phyloP scores from a whole-genome alignment of 2,797 vertebrate species.

The Darevskia nairensis region DNA sequence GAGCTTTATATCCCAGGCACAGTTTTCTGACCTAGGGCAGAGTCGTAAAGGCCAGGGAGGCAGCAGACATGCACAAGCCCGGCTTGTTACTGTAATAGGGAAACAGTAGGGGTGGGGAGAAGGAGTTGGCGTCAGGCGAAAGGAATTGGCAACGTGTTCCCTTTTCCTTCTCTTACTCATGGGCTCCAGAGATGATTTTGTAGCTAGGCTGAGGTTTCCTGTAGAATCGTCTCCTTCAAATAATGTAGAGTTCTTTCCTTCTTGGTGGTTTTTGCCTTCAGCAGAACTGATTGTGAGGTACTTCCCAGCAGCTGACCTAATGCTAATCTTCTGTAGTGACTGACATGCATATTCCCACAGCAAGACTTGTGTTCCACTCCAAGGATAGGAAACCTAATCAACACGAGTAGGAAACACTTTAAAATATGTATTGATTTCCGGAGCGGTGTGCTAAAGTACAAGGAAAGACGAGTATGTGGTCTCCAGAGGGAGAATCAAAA shows the following conservation, averaged over 20 bases:
- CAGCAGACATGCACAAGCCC: conserved; percentile 26
- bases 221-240: background rate
- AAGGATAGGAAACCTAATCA: background rate
- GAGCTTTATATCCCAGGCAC: conserved; percentile 59
- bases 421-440: background rate
- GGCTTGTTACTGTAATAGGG: background rate
- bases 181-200: background rate
- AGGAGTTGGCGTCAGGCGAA: conserved; percentile 20
- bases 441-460: background rate
- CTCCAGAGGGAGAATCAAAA: background rate
- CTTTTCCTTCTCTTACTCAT: background rate
- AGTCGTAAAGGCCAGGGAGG: conserved; percentile 35
- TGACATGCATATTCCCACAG: background rate
- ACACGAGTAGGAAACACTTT: background rate
- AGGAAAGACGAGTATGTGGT: background rate
- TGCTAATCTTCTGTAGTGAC: background rate
- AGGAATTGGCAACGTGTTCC: conserved; percentile 8
- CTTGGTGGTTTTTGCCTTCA: background rate
- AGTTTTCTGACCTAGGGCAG: conserved; percentile 37
- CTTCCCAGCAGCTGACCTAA: background rate
- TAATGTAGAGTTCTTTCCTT: background rate
- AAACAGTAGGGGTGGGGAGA: conserved; percentile 16
- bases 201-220: background rate
- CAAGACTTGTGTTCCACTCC: background rate
- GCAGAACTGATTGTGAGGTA: too few relatives aligned